phyloP scores from a whole-genome alignment of 2,888 invertebrate genomes.

The Erannis defoliaria region DNA sequence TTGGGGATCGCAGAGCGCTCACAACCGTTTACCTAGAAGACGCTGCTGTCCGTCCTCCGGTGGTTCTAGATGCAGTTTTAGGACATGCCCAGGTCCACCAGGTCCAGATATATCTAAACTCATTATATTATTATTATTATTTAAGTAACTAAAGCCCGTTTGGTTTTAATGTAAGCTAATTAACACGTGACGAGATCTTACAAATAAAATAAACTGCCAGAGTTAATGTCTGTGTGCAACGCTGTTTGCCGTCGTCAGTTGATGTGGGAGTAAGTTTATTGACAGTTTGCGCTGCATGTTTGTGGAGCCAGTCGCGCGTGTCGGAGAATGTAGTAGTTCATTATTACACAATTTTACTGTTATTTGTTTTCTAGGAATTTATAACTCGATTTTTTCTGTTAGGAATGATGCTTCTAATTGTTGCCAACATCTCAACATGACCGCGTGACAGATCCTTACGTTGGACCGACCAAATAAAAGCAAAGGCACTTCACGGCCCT shows the following conservation, averaged over 20 bases:
- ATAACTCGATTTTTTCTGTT: background rate
- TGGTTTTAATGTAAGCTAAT: background rate
- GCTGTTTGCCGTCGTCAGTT: background rate
- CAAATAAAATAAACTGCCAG: background rate
- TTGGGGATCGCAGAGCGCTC: too few species aligned
- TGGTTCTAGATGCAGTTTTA: too few species aligned
- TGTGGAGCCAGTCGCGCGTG: background rate
- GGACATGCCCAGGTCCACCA: too few species aligned
- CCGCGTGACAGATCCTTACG: too few species aligned
- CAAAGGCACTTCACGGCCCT: too few species aligned
- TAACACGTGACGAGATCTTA: background rate
- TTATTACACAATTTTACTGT: background rate
- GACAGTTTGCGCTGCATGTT: background rate
- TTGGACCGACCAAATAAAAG: too few species aligned
- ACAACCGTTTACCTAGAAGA: too few species aligned
- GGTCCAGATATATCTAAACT: too few species aligned
- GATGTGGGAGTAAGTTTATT: background rate
- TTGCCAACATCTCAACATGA: too few species aligned
- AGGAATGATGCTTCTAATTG: too few species aligned
- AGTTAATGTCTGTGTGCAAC: slow-evolving; percentile 4
- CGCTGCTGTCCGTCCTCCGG: too few species aligned
- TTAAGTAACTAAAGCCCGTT: background rate
- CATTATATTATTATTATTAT: background rate
- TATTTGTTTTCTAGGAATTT: background rate
- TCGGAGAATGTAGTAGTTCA: background rate